A percentile compares a stretch with the other conserved stretches of the same genome.
These are phyloP conservation scores for Paratrypauchen microcephalus DNA, from an alignment of 2,797 vertebrate species.

Conservation along the genomic window DNA sequence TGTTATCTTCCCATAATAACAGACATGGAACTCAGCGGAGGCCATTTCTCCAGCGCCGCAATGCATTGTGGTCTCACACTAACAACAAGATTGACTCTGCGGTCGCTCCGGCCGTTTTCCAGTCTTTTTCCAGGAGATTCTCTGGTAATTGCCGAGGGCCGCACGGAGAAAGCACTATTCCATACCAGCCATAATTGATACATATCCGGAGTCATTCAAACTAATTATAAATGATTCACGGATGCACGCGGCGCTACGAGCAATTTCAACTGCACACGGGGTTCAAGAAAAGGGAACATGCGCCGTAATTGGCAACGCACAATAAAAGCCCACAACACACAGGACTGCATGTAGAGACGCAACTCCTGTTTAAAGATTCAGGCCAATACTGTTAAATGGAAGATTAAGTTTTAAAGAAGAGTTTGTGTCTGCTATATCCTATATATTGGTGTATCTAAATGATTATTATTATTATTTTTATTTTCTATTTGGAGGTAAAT, in stretches of 20 bases:
- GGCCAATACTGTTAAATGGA: not conserved
- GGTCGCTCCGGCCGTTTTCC: slow-evolving; percentile 47
- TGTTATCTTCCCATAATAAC: slow-evolving; percentile 33
- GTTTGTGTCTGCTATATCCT: no score
- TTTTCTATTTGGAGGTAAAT: no score
- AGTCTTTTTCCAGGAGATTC: slow-evolving; percentile 45
- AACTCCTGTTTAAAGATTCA: not conserved
- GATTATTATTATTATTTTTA: no score
- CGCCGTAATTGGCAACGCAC: slow-evolving; percentile 41
- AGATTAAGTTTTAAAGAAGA: not conserved
- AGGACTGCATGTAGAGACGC: not conserved
- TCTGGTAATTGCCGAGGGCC: slow-evolving; percentile 55
- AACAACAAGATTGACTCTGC: slow-evolving; percentile 31
- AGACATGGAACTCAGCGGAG: slow-evolving; percentile 28
- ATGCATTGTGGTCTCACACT: slow-evolving; percentile 43
- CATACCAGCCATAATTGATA: slow-evolving; percentile 65
- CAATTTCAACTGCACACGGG: slow-evolving; percentile 50
- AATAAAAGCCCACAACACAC: slow-evolving; percentile 23
- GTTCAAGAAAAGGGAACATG: slow-evolving; percentile 57
- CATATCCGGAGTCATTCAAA: slow-evolving; percentile 59
- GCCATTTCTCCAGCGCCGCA: slow-evolving; percentile 36
- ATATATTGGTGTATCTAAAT: no score
- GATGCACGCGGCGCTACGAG: slow-evolving; percentile 54
- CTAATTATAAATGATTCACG: slow-evolving; percentile 64
- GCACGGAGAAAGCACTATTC: slow-evolving; percentile 57